Evolutionary conservation across 2,113 vertebrate species (phyloP), one percentile per base, ranked within the genome.

Genomic region (Python bivittatus): DNA sequence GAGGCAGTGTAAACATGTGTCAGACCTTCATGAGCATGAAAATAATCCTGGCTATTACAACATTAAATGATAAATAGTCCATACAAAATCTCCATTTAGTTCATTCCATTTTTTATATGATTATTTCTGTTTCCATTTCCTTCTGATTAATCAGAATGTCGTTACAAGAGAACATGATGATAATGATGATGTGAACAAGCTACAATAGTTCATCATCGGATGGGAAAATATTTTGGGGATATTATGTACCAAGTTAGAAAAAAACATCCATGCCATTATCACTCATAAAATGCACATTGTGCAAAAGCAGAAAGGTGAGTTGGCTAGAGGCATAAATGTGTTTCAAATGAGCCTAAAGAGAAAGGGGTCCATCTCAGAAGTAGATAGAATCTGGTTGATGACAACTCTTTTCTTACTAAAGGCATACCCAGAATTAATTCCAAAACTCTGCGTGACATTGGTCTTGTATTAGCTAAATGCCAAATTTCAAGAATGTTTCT

Each of bases 131-230:
- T 64, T 12, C 10, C 38, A 92, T 88, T 83, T 92, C 53, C 54
- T 88, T 87, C 25, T 88, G 61, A 23, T 68, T 92, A 88, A 92
- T 58, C 86, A 44, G 53, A 68, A 91, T 29, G n/a, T 42, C 15
- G 87, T 87, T 10, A 33, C 60, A 22, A 27, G 48, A 86, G 42
- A 17, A 48, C 48, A 60, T 42, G 38, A 42, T 5, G n/a, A 20
- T 38, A 58, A 57, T 44, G 8, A 83, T 23, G 25, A 64, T 27
- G 44, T 4, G 15, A 44, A 38, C 33, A 91, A 68, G 15, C 13
- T 90, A 22, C 33, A 88, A 6, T 88, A 33, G 20, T 29, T 57
- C 23, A 56, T 64, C 61, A 57, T 13, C 56, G 68, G 27, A 25
- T 25, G 23, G 38, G 6, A 61, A 33, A 38, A 44, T 91, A 29